Conservation (phyloP, 2,888 invertebrate species). For the Tenthredo livida region DNA sequence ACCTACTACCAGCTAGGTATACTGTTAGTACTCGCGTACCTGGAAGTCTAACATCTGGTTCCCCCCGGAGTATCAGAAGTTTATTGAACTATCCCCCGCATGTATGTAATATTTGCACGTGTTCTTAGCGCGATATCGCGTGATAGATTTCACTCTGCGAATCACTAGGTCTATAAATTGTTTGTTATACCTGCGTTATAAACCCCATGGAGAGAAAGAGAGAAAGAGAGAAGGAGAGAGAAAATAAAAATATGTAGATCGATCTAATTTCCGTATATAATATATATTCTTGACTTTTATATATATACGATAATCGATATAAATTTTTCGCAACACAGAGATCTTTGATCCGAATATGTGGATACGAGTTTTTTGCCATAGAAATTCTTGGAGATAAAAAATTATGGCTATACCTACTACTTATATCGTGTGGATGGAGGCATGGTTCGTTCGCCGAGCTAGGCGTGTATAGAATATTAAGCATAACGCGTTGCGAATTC, state of each 20-base stretch:
- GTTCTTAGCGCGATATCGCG: conserved; percentile 45
- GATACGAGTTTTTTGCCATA: not conserved
- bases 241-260: no score
- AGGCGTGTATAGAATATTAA: conserved; percentile 15
- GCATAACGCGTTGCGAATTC: conserved; percentile 23
- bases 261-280: no score
- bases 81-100: conserved; percentile 37
- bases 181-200: no score
- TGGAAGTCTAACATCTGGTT: conserved; percentile 25
- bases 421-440: not conserved
- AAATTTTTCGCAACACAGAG: not conserved
- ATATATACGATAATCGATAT: not conserved
- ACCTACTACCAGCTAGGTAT: no score
- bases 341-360: not conserved
- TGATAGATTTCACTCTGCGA: conserved; percentile 20
- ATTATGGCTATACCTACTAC: not conserved
- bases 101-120: conserved; percentile 48
- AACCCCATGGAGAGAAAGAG: no score
- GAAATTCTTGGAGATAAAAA: not conserved
- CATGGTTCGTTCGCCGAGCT: not conserved
- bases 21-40: conserved; percentile 24
- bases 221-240: not conserved
- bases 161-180: no score
- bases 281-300: no score
- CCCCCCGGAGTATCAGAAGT: not conserved